A percentile compares a stretch with the other conserved stretches of the same genome.
phyloP scores from a whole-genome alignment of 2,797 vertebrate species.

The Sus cebifrons region DNA sequence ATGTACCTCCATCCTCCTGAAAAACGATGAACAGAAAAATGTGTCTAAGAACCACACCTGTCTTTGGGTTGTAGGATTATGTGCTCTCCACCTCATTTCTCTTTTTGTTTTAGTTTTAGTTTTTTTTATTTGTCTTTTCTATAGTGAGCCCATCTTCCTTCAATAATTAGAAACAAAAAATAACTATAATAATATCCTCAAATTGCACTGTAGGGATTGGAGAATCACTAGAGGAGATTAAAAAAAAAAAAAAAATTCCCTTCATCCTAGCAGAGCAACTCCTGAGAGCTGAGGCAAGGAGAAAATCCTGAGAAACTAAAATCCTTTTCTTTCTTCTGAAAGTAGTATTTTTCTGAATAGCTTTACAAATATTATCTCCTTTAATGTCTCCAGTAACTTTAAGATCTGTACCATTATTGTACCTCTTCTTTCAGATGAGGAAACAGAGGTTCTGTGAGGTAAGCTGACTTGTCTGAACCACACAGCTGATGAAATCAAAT shows the following conservation, averaged over 20 bases:
- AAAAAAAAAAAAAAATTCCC: not conserved
- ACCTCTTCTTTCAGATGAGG: not conserved
- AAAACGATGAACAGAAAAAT: not conserved
- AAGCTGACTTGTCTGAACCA: not conserved
- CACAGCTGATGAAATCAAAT: not conserved
- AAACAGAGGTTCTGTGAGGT: not conserved
- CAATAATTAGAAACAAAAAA: not conserved
- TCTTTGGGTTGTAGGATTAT: not conserved
- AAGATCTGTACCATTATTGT: not conserved
- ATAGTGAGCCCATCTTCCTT: not conserved
- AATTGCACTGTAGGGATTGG: not conserved
- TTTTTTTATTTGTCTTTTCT: not conserved
- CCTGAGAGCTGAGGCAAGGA: not conserved
- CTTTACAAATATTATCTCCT: not conserved
- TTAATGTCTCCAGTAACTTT: not conserved
- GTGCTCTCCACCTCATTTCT: not conserved
- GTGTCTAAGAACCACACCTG: not conserved
- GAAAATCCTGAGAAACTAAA: not conserved
- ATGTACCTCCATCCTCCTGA: too few relatives aligned
- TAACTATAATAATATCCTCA: not conserved
- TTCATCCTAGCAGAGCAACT: not conserved
- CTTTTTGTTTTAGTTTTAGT: not conserved
- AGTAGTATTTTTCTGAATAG: not conserved
- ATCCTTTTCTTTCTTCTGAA: not conserved
- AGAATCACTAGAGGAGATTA: slow-evolving; percentile 20